Evolutionary conservation across 2,797 vertebrate species (phyloP), one percentile per base, ranked within the genome.

Genomic region (Xiphorhynchus erythropygius): DNA sequence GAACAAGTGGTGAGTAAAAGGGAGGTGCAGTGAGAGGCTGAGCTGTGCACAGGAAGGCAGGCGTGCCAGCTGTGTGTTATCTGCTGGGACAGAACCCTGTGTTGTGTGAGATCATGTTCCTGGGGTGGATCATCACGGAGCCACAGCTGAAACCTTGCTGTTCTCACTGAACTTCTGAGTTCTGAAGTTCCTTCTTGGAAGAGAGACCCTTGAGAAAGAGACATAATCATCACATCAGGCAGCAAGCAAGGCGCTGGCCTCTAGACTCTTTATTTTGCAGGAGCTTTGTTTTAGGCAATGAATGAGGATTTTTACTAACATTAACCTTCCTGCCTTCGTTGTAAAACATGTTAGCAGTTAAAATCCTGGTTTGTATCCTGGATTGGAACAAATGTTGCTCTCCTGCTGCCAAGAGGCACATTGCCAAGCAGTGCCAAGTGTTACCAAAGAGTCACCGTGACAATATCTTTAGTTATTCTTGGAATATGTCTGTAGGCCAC

Each of bases 401-500:
- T 83, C 19, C 39, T 75, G 60, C 68, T 95, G 92, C 93, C 89
- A 92, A 41, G 46, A 92, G 92, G 92, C 39, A 0, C 19, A 7
- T 53, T 84, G 93, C 90, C 80, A 85, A 71, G 65, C 62, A 46
- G 46, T 76, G 75, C 87, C 90, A 94, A 95, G 68, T 90, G 90
- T 87, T 83, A 63, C 81, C 3, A 8, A 56, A 59, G 76, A 89
- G 63, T 83, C 60, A 64, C 46, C 0, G 3, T 85, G 87, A 75
- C 93, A 95, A 5, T 90, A 70, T 95, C 92, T 93, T 60, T 6
- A 46, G 64, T 74, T 93, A 65, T 85, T 95, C 76, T 76, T 94
- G 93, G 94, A 95, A 71, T 78, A 81, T 81, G 82, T 68, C 96
- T 3, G 0, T 62, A 91, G 68, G 90, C 81, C 75, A 78, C 46